Conservation (phyloP, 2,888 invertebrate genomes). For the Xylophagus ater region DNA sequence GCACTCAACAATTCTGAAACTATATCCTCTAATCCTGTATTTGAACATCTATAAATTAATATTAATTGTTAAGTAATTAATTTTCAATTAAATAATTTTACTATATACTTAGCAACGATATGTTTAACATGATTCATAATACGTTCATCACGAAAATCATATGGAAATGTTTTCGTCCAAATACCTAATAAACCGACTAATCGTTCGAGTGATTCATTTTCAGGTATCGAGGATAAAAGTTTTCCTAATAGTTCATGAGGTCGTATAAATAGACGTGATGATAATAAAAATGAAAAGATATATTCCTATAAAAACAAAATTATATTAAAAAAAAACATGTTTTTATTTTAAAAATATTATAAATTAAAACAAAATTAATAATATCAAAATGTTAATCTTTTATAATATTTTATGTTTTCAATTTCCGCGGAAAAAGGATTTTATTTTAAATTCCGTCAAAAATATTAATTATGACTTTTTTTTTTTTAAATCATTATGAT, state of each 20-base stretch:
- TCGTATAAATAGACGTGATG: slow-evolving; percentile 38
- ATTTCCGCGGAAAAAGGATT: no score
- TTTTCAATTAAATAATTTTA: slow-evolving; percentile 2
- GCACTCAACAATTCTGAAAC: slow-evolving; percentile 41
- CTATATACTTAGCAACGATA: slow-evolving; percentile 38
- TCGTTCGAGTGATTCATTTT: slow-evolving; percentile 35
- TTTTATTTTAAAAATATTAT: not conserved
- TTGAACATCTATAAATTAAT: slow-evolving; percentile 31
- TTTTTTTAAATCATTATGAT: no score
- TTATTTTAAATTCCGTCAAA: no score
- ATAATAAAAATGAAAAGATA: slow-evolving; percentile 39
- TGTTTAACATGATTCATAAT: slow-evolving; percentile 41
- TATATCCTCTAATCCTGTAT: slow-evolving; percentile 36
- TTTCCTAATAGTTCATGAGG: slow-evolving; percentile 37
- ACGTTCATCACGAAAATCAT: slow-evolving; percentile 40
- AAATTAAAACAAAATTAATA: not conserved
- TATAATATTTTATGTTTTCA: no score
- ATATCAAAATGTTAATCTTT: not conserved
- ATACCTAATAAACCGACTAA: slow-evolving; percentile 35
- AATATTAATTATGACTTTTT: no score
- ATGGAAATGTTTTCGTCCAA: slow-evolving; percentile 39
- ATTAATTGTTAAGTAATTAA: not conserved
- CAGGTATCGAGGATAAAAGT: slow-evolving; percentile 37
- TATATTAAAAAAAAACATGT: slow-evolving; percentile 1
- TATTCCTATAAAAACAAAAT: slow-evolving; percentile 30